Percentiles rank a stretch among this genome's conserved stretches.
Evolutionary conservation across 2,888 invertebrate genomes (phyloP).

Genomic region (Drosophila parthenogenetica): DNA sequence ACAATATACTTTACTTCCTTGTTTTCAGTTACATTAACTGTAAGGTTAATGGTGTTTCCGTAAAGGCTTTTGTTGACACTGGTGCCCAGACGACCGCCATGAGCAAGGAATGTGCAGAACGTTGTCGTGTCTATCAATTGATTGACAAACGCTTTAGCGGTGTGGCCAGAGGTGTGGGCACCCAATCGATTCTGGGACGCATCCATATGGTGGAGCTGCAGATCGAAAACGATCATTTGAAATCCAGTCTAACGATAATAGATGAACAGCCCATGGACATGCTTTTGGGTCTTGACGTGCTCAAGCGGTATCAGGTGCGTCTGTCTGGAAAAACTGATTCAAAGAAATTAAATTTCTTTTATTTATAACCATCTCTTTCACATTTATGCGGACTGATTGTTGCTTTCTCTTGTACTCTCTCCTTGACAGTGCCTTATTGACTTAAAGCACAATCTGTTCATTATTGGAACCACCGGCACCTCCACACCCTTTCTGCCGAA

Average conservation of each 20-base stretch:
- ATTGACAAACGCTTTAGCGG: conserved; percentile 97
- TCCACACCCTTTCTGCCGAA: conserved; percentile 93
- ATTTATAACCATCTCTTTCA: not conserved
- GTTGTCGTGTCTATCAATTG: conserved; percentile 95
- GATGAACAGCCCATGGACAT: conserved; percentile 99
- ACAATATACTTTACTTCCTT: not conserved
- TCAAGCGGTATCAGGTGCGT: conserved; percentile 96
- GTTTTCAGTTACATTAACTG: conserved; percentile 92
- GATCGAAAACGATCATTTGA: conserved; percentile 96
- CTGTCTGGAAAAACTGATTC: no score
- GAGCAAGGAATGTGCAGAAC: conserved; percentile 97
- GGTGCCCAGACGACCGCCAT: conserved; percentile 99
- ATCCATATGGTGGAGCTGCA: conserved; percentile 99
- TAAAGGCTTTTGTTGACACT: conserved; percentile 99
- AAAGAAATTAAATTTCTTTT: not conserved
- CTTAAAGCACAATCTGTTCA: conserved; percentile 93
- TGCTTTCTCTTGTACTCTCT: conserved; percentile 8
- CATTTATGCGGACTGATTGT: not conserved
- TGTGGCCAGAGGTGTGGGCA: conserved; percentile 98
- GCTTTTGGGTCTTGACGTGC: conserved; percentile 98
- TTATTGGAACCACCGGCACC: conserved; percentile 97
- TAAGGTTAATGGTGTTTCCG: conserved; percentile 97
- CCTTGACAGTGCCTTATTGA: conserved; percentile 93
- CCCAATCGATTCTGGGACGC: conserved; percentile 97
- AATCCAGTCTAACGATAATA: conserved; percentile 98